Percentiles rank a stretch among this genome's conserved stretches.
Evolutionary conservation across 2,888 invertebrate species (phyloP).

Genomic region (Drosophila multiciliata): DNA sequence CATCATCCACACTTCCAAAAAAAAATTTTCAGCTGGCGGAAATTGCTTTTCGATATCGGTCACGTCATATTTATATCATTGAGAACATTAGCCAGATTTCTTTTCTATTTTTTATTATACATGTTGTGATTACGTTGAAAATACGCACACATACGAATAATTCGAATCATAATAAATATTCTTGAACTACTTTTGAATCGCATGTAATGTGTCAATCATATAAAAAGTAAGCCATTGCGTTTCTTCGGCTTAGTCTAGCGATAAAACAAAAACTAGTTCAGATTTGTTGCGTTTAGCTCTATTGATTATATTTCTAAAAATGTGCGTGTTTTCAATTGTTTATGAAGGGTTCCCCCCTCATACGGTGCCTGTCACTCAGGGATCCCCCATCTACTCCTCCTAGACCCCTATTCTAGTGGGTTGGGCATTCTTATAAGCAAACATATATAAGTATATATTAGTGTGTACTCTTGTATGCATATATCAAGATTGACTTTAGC

Average conservation of each 20-base stretch:
- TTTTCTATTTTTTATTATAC: constrained; percentile 16
- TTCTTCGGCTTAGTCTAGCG: constrained; percentile 29
- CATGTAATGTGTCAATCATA: constrained; percentile 42
- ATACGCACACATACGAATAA: constrained; percentile 23
- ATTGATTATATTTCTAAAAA: constrained; percentile 67
- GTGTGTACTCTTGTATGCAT: neutral
- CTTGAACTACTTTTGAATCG: constrained; percentile 24
- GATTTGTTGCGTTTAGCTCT: constrained; percentile 32
- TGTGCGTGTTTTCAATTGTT: constrained; percentile 64
- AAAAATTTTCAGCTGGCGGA: constrained; percentile 57
- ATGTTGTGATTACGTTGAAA: constrained; percentile 23
- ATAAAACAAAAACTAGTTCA: constrained; percentile 51
- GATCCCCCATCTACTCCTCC: constrained; percentile 1
- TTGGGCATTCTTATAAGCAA: constrained; percentile 18
- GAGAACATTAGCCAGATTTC: constrained; percentile 70
- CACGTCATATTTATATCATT: constrained; percentile 77
- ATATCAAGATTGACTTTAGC: constrained; percentile 65
- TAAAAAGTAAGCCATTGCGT: constrained; percentile 22
- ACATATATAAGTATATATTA: constrained; percentile 7
- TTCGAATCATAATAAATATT: constrained; percentile 21
- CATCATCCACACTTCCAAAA: constrained; percentile 60
- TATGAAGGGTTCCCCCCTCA: constrained; percentile 2
- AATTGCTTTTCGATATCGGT: constrained; percentile 69
- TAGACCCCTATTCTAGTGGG: constrained; percentile 13
- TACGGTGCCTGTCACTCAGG: constrained; percentile 32